Evolutionary conservation across 1,140 invertebrate species (phyloP).

Genomic region (Pollicipes pollicipes): DNA sequence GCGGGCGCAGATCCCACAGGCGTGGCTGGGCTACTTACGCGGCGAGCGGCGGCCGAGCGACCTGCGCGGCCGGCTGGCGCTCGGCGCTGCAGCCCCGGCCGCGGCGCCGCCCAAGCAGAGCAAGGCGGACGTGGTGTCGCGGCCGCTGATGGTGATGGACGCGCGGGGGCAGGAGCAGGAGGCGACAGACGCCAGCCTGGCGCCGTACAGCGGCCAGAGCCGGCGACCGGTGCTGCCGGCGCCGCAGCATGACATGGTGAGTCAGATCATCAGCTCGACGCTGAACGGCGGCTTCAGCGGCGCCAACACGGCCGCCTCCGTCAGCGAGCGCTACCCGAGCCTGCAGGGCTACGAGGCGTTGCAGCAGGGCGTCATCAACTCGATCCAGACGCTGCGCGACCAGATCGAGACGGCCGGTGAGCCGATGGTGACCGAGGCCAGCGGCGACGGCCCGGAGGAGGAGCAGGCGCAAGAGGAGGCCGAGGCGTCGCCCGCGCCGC

Average conservation of each 20-base stretch:
- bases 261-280: neutral
- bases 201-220: no score
- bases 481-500: neutral
- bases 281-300: neutral
- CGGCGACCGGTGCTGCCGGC: no score
- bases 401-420: neutral
- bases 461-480: neutral
- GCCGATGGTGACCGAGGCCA: neutral
- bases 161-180: neutral
- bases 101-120: neutral
- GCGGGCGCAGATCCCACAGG: neutral
- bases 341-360: constrained; percentile 1
- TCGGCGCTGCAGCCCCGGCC: neutral
- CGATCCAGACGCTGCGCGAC: neutral
- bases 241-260: neutral
- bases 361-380: neutral
- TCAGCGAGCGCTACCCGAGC: neutral
- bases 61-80: neutral
- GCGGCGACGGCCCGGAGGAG: neutral
- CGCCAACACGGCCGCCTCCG: neutral
- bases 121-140: neutral
- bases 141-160: neutral
- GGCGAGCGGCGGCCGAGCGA: neutral
- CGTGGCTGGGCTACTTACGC: neutral
- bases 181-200: neutral